Evolutionary conservation across 2,113 vertebrate species (phyloP), one percentile per base, ranked within the genome.

Genomic region (Lanius collurio): DNA sequence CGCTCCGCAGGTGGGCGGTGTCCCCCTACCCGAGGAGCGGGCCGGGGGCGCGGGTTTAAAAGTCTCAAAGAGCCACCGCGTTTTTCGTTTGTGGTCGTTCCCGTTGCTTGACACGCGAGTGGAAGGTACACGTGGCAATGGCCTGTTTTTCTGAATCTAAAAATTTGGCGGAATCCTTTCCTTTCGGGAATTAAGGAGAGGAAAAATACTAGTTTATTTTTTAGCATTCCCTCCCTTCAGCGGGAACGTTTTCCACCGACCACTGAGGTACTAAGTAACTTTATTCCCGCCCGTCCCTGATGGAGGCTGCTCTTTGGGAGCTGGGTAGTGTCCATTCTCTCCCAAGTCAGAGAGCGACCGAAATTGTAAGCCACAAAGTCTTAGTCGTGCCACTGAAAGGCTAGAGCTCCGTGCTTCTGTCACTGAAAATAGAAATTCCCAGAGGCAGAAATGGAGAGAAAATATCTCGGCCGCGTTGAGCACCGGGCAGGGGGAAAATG

Each of bases 31-130:
- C 23, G 13, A 9, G 50, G 13, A 57, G 39, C 13, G 39, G 12
- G 10, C 5, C 4, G 4, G 5, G 20, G 5, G 0, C 5, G 6
- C 8, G 15, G 49, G 10, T 21, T n/a, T 15, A 11, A 26, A 15
- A 26, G 18, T 11, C 15, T 9, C 30, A 9, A 55, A 6, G 7
- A 15, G 13, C 9, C 42, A 3, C 26, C 2, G 22, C 5, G 3
- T 1, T 41, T 77, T 81, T 60, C 50, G 12, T 53, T 87, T 23
- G 60, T 12, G 3, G 7, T 16, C 15, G 2, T 30, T 62, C 17
- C 13, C 16, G 6, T 33, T 15, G 27, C 31, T 28, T 18, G 63
- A 4, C 23, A 16, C 14, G 4, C 15, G 7, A 13, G 14, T 4
- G 23, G 39, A 15, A 31, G 17, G 8, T 14, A 18, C 5, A 9